Conservation (phyloP, 2,113 vertebrate genomes). For the Oryzias javanicus region DNA sequence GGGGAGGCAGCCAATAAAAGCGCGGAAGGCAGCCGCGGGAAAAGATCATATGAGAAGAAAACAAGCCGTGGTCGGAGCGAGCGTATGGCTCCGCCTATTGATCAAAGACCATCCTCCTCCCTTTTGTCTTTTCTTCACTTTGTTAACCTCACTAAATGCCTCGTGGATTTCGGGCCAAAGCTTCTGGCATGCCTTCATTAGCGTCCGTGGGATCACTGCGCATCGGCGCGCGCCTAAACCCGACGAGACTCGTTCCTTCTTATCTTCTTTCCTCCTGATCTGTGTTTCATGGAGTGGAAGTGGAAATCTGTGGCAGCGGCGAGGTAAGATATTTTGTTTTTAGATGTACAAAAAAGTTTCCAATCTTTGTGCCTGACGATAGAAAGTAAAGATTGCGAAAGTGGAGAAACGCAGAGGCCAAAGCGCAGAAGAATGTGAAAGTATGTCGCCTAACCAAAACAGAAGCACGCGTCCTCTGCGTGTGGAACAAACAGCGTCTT, state of each 20-base stretch:
- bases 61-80: constrained; percentile 27
- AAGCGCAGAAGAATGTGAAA: constrained; percentile 9
- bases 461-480: neutral
- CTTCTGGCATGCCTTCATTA: constrained; percentile 1
- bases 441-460: neutral
- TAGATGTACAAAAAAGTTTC: neutral
- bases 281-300: constrained; percentile 53
- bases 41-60: constrained; percentile 41
- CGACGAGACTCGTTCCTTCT: neutral
- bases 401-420: neutral
- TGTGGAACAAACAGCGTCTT: neutral
- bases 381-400: neutral
- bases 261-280: neutral
- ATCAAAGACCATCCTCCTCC: constrained; percentile 69
- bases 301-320: constrained; percentile 29
- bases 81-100: constrained; percentile 70
- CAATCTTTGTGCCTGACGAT: neutral
- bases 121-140: constrained; percentile 69
- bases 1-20: constrained; percentile 22
- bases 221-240: neutral
- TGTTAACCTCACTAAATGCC: constrained; percentile 56
- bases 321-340: constrained; percentile 44
- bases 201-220: neutral
- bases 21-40: constrained; percentile 19
- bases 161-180: constrained; percentile 36